Conservation (phyloP, 2,797 vertebrate genomes). For the Urocyon cinereoargenteus region DNA sequence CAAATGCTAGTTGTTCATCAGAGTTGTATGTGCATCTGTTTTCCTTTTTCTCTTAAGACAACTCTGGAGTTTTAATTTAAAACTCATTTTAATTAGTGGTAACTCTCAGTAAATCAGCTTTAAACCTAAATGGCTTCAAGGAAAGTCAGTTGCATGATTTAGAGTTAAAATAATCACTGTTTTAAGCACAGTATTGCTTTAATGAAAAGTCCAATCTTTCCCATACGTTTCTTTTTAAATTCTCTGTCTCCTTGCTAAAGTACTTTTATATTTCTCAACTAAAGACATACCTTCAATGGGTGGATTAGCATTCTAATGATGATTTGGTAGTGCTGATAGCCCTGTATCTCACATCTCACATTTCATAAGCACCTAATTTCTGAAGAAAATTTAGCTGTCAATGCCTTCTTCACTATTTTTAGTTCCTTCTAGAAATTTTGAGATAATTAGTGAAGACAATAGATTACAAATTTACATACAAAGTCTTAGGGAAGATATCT, state of each 20-base stretch:
- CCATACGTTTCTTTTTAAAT: background rate
- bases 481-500: background rate
- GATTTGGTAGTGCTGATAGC: conserved; percentile 50
- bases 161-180: conserved; percentile 45
- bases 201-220: conserved; percentile 45
- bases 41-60: conserved; percentile 45
- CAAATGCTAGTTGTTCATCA: background rate
- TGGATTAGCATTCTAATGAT: conserved; percentile 48
- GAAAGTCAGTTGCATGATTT: background rate
- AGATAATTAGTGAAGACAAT: conserved; percentile 34
- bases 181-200: background rate
- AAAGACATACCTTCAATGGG: conserved; percentile 43
- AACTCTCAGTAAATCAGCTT: conserved; percentile 37
- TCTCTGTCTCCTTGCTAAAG: conserved; percentile 6
- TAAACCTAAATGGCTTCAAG: conserved; percentile 25
- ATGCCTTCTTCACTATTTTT: conserved; percentile 24
- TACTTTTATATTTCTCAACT: conserved; percentile 43
- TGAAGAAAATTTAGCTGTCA: conserved; percentile 58
- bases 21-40: background rate
- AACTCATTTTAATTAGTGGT: conserved; percentile 31
- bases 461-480: conserved; percentile 37
- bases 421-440: conserved; percentile 29
- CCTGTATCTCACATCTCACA: background rate
- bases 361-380: conserved; percentile 64
- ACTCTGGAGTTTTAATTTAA: conserved; percentile 20